These are phyloP conservation scores for Gari tellinella DNA, from an alignment of 2,888 invertebrate genomes.

Conservation along the genomic window DNA sequence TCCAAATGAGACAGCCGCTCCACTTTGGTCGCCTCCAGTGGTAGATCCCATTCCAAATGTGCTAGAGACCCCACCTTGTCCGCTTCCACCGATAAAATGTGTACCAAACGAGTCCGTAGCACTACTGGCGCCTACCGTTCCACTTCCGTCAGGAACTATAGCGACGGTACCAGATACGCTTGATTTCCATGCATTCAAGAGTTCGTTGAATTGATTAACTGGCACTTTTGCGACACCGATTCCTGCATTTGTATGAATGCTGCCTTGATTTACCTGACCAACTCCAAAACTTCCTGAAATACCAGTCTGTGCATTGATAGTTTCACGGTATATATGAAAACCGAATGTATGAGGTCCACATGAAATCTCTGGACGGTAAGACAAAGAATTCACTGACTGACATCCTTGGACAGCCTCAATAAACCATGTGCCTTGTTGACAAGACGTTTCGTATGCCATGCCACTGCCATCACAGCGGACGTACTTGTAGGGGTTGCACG, in stretches of 20 bases:
- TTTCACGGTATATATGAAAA: constrained; percentile 15
- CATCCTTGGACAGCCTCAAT: constrained; percentile 28
- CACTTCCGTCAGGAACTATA: too few relatives aligned
- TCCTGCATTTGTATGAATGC: not conserved
- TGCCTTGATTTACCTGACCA: not conserved
- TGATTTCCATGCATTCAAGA: too few relatives aligned
- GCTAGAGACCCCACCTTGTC: not conserved
- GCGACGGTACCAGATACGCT: too few relatives aligned
- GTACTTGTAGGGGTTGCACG: constrained; percentile 45
- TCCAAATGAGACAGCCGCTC: not conserved
- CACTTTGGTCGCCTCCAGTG: not conserved
- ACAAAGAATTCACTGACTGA: constrained; percentile 16
- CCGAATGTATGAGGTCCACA: constrained; percentile 43
- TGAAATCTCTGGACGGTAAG: constrained; percentile 1
- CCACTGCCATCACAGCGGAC: constrained; percentile 29
- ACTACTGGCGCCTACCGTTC: too few relatives aligned
- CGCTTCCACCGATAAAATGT: not conserved
- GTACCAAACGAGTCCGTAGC: too few relatives aligned
- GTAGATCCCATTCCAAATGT: not conserved
- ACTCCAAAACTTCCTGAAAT: too few relatives aligned
- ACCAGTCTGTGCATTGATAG: too few relatives aligned
- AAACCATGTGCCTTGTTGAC: constrained; percentile 19
- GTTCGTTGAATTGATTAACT: too few relatives aligned
- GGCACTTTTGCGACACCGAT: not conserved
- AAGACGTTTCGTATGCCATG: constrained; percentile 22